Conservation (phyloP, 92 coral and sea anemone species). For the Meandrina meandrites region DNA sequence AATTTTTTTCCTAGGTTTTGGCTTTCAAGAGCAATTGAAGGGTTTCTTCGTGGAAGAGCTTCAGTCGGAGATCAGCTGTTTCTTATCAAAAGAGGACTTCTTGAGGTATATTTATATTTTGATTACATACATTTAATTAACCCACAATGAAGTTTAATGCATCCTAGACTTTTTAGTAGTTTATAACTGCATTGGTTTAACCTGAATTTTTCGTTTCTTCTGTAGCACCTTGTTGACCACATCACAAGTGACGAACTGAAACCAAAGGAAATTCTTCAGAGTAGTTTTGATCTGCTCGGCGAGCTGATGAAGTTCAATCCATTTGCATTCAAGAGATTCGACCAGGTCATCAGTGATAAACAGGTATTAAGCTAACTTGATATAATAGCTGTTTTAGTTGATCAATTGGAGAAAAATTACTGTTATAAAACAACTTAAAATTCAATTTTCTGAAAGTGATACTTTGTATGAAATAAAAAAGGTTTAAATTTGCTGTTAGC, state of each 20-base stretch:
- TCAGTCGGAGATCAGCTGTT: conserved; percentile 95
- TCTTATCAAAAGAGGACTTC: conserved; percentile 93
- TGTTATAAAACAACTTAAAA: neutral
- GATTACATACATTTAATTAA: too few species aligned
- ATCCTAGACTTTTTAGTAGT: neutral
- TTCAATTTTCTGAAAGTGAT: too few species aligned
- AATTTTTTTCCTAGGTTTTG: conserved; percentile 64
- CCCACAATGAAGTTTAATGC: neutral
- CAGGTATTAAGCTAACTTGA: conserved; percentile 64
- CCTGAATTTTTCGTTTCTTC: neutral
- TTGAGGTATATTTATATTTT: conserved; percentile 60
- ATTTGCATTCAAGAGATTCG: conserved; percentile 90
- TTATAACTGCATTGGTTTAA: neutral
- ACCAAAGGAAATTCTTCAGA: conserved; percentile 94
- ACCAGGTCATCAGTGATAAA: conserved; percentile 79
- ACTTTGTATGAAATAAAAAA: too few species aligned
- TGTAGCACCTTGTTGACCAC: conserved; percentile 91
- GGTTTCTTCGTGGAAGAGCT: conserved; percentile 95
- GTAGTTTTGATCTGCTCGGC: conserved; percentile 97
- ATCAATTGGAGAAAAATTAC: neutral
- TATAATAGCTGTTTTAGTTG: neutral
- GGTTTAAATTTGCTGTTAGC: too few species aligned
- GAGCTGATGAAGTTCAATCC: conserved; percentile 98
- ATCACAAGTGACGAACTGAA: conserved; percentile 87
- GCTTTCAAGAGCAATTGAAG: conserved; percentile 98